Conservation (phyloP, 2,888 invertebrate species). For the Drosophila putrida region DNA sequence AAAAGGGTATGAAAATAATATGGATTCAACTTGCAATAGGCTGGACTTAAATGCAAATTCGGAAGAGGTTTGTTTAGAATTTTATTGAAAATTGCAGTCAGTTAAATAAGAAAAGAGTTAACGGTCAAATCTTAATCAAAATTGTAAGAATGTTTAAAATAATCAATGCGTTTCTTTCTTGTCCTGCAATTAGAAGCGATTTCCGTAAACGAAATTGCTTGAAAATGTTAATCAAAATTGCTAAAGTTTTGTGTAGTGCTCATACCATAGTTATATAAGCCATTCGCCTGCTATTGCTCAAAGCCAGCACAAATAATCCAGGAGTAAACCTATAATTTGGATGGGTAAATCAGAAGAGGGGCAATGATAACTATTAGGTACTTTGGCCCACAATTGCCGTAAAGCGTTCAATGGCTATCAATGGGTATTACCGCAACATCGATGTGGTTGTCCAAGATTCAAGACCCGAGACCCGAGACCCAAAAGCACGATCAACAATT, state of each 20-base stretch:
- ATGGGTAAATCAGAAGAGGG: conserved; percentile 3
- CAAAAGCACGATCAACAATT: conserved; percentile 55
- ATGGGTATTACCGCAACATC: conserved; percentile 6
- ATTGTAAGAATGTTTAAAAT: too few relatives aligned
- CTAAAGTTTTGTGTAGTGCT: background rate
- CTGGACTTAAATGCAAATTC: background rate
- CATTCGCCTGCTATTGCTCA: conserved; percentile 15
- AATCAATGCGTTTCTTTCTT: too few relatives aligned
- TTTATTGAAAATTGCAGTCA: too few relatives aligned
- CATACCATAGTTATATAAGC: conserved; percentile 5
- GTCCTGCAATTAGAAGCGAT: conserved; percentile 25
- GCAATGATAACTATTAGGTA: conserved; percentile 20
- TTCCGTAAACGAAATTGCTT: conserved; percentile 7
- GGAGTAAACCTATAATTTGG: conserved; percentile 36
- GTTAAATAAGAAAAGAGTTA: too few relatives aligned
- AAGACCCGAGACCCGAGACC: conserved; percentile 2
- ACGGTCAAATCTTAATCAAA: too few relatives aligned
- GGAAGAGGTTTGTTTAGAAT: too few relatives aligned
- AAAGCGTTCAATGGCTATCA: conserved; percentile 45
- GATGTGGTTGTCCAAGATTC: background rate
- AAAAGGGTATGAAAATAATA: background rate
- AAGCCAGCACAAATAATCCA: conserved; percentile 32
- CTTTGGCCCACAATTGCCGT: conserved; percentile 25
- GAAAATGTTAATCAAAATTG: conserved; percentile 11
- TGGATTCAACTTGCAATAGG: conserved; percentile 14